Evolutionary conservation across 1,140 invertebrate genomes (phyloP), one percentile per base, ranked within the genome.

Genomic region (Euglossa dilemma): DNA sequence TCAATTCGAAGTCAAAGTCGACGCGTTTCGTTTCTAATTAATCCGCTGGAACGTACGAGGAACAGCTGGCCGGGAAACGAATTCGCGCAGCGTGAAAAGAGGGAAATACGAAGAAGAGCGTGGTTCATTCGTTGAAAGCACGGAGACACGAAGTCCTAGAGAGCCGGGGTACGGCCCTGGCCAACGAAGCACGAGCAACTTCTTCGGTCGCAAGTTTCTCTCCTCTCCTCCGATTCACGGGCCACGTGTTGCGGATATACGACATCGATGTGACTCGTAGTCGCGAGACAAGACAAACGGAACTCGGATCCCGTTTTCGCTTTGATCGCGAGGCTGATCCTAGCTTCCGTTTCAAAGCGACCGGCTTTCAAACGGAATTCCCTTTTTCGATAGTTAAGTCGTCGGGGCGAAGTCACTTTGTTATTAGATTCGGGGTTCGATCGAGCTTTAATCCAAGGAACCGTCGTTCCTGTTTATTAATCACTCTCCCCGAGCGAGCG

Each of bases 221-320:
- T 64, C 72, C 72, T 69, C 70, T 25, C 23, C 70, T n/a, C 20
- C 74, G 82, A 86, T 89, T 89, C 80, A 83, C 87, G 87, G 73
- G 87, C 87, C 87, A 88, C 84, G 80, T 89, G 87, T 78, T 88
- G 79, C 84, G 80, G 87, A 88, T 89, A 88, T 88, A 86, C 87
- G 67, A 89, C 86, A 74, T 83, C 72, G 84, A 73, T 89, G 71
- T 75, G 80, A 71, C 78, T 83, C 67, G 74, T 67, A 84, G 84
- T 78, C 75, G 67, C 69, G 36, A 74, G 87, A 82, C 70, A 87
- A 89, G 85, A 89, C 87, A 86, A 89, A 89, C 82, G 81, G 71
- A 87, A 89, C 84, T 89, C 20, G 56, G 80, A 76, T 77, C 72
- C n/a, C 70, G 77, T 25, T 47, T 59, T 28, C 54, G 54, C 83